These are phyloP conservation scores for Drosophila cardini DNA, from an alignment of 1,140 invertebrate species.

Conservation along the genomic window DNA sequence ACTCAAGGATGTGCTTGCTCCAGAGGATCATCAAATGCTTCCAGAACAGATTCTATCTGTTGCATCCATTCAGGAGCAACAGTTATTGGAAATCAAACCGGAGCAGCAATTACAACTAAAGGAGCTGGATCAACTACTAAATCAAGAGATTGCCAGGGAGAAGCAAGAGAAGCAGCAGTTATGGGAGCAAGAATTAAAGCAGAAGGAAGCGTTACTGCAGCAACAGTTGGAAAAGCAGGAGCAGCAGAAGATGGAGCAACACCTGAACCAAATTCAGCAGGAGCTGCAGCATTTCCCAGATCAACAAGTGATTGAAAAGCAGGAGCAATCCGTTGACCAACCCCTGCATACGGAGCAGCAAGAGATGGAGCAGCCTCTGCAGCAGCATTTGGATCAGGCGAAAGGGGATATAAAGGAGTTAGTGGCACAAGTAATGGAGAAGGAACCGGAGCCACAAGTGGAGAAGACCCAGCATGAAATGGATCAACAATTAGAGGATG, in stretches of 20 bases:
- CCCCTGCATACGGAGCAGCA: too few species aligned
- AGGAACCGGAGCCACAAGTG: background rate
- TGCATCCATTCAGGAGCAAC: background rate
- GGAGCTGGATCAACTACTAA: too few species aligned
- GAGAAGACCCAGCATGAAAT: background rate
- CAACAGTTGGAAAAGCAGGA: background rate
- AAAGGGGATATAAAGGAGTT: background rate
- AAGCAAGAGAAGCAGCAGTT: background rate
- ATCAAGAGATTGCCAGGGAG: too few species aligned
- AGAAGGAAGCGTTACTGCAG: background rate
- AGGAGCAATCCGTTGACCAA: background rate
- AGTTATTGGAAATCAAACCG: background rate
- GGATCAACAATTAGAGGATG: background rate
- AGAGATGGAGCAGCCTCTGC: too few species aligned
- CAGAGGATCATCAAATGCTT: conserved; percentile 58
- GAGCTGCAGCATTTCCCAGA: too few species aligned
- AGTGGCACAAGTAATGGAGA: background rate
- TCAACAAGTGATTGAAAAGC: background rate
- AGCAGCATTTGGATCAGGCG: background rate
- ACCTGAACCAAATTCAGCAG: too few species aligned
- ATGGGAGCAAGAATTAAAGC: background rate
- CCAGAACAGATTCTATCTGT: conserved; percentile 50
- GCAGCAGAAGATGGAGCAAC: too few species aligned
- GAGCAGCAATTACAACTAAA: background rate
- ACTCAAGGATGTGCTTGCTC: conserved; percentile 53